Conservation (phyloP, 2,113 vertebrate genomes). For the Sterrhoptilus dennistouni region DNA sequence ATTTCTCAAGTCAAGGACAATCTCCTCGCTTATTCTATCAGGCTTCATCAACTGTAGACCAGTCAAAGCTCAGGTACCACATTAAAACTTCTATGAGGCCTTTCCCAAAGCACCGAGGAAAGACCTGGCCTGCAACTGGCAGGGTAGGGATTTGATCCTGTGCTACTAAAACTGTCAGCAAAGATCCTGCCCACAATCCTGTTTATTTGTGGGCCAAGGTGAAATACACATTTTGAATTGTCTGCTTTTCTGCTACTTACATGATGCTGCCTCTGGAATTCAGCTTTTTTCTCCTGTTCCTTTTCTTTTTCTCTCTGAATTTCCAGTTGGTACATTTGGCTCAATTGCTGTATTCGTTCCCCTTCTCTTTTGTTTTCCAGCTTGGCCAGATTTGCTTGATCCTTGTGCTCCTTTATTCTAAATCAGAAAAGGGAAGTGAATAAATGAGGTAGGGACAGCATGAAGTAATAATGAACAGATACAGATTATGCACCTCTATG, state of each 20-base stretch:
- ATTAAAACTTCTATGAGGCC: neutral
- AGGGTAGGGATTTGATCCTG: neutral
- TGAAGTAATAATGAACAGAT: neutral
- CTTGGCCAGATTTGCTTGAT: conserved; percentile 67
- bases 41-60: neutral
- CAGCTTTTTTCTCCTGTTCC: conserved; percentile 73
- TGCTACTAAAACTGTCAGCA: neutral
- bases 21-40: neutral
- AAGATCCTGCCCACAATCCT: neutral
- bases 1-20: neutral
- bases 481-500: neutral
- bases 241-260: conserved; percentile 68
- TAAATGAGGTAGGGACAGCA: neutral
- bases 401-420: conserved; percentile 82
- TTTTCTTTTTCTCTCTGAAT: conserved; percentile 69
- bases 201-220: neutral
- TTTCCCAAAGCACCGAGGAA: neutral
- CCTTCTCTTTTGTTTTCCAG: conserved; percentile 72
- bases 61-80: neutral
- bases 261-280: conserved; percentile 70
- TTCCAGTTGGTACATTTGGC: conserved; percentile 74
- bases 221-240: neutral
- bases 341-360: conserved; percentile 73
- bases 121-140: neutral
- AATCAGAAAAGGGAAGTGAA: neutral